phyloP scores from a whole-genome alignment of 2,113 vertebrate genomes.

The Spheniscus mendiculus region DNA sequence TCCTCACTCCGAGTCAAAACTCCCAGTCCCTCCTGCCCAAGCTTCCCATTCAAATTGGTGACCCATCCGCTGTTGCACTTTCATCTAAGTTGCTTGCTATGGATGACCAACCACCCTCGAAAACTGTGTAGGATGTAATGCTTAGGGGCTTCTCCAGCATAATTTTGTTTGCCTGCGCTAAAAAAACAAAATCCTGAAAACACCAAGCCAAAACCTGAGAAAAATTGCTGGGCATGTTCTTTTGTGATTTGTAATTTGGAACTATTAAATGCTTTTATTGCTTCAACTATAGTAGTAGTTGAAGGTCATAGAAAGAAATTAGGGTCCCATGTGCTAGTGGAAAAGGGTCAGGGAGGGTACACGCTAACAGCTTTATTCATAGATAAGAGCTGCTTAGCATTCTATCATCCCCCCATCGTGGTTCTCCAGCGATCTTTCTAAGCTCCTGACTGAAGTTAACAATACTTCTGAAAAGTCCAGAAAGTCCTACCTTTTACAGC shows the following conservation, averaged over 20 bases:
- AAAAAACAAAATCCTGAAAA: not conserved
- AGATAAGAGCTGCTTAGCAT: not conserved
- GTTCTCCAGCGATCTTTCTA: not conserved
- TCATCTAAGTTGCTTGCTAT: not conserved
- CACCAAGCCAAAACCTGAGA: not conserved
- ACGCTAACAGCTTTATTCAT: fast-evolving
- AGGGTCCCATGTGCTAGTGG: not conserved
- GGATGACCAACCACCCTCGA: not conserved
- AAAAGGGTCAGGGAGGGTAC: not conserved
- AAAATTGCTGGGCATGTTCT: not conserved
- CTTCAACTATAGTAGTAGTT: not conserved
- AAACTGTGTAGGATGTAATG: not conserved
- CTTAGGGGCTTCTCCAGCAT: not conserved
- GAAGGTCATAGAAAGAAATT: not conserved
- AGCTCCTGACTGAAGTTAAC: not conserved
- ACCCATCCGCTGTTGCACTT: not conserved
- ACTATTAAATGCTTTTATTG: not conserved
- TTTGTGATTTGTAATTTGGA: not conserved
- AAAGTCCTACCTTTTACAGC: not conserved
- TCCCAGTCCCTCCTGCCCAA: not conserved
- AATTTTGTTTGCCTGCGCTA: not conserved
- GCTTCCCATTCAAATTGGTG: not conserved
- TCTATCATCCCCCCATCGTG: fast-evolving
- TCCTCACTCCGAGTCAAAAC: not conserved
- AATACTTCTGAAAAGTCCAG: not conserved